A percentile compares a stretch with the other conserved stretches of the same genome.
Evolutionary conservation across 2,888 invertebrate genomes (phyloP).

Genomic region (Latrodectus elegans): DNA sequence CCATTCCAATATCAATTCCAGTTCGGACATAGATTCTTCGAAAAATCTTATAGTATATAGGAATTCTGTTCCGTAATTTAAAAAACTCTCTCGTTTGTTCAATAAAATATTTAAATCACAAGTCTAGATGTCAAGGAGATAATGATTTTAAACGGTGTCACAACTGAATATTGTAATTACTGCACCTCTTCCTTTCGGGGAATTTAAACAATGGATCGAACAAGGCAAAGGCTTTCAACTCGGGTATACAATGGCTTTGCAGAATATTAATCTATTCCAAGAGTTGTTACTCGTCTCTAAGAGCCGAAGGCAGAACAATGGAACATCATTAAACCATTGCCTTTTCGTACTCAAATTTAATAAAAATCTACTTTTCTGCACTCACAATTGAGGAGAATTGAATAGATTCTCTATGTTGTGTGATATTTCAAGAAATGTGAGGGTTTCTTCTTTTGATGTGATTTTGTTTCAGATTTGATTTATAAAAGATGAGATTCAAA

Average conservation of each 20-base stretch:
- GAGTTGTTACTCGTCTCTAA: not conserved
- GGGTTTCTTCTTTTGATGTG: too few species aligned
- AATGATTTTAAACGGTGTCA: not conserved
- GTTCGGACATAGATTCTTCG: too few species aligned
- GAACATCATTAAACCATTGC: not conserved
- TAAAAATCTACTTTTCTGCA: not conserved
- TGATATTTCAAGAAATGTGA: too few species aligned
- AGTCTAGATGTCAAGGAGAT: not conserved
- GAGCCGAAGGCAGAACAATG: not conserved
- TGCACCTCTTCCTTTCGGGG: not conserved
- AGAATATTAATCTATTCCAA: slow-evolving; percentile 1
- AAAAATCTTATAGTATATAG: too few species aligned
- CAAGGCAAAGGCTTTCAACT: not conserved
- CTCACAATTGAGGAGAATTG: too few species aligned
- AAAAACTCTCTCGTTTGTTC: not conserved
- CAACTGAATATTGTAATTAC: not conserved
- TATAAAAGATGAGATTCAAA: too few species aligned
- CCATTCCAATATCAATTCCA: too few species aligned
- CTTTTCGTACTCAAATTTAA: slow-evolving; percentile 1
- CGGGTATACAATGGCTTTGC: not conserved
- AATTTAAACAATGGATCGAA: not conserved
- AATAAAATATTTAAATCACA: not conserved
- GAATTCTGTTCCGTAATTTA: not conserved
- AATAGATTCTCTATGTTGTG: too few species aligned
- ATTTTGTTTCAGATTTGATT: too few species aligned